Conservation (phyloP, 2,888 invertebrate species). For the Nemurella pictetii region DNA sequence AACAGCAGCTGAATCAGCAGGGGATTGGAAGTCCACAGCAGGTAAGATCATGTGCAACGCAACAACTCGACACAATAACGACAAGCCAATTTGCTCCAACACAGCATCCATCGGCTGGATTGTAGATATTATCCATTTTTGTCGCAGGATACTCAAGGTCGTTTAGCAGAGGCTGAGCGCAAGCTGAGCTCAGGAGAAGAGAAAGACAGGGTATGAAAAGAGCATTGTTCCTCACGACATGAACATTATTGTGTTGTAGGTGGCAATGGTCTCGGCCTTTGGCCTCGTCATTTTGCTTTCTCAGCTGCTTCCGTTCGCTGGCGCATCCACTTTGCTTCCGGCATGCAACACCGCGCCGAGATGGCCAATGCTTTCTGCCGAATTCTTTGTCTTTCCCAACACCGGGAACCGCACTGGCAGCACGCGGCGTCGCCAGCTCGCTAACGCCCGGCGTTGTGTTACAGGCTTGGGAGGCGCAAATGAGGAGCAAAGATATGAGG, state of each 20-base stretch:
- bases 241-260: not conserved
- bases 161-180: not conserved
- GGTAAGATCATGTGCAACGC: not conserved
- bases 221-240: not conserved
- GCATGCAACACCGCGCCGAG: not conserved
- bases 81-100: not conserved
- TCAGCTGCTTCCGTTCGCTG: conserved; percentile 5
- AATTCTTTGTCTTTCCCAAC: not conserved
- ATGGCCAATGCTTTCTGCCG: conserved; percentile 8
- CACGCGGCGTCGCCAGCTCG: not conserved
- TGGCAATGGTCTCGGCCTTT: not conserved
- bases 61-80: not conserved
- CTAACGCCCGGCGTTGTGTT: conserved; percentile 21
- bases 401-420: not conserved
- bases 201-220: conserved; percentile 25
- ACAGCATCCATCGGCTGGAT: not conserved
- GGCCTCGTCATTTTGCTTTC: not conserved
- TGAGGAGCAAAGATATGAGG: conserved; percentile 39
- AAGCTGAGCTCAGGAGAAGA: not conserved
- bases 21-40: conserved; percentile 30
- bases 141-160: conserved; percentile 7
- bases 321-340: not conserved
- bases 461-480: conserved; percentile 41
- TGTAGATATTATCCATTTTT: not conserved
- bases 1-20: conserved; percentile 24